A percentile compares a stretch with the other conserved stretches of the same genome.
phyloP scores from a whole-genome alignment of 2,888 invertebrate species.

The Zaprionus bogoriensis region DNA sequence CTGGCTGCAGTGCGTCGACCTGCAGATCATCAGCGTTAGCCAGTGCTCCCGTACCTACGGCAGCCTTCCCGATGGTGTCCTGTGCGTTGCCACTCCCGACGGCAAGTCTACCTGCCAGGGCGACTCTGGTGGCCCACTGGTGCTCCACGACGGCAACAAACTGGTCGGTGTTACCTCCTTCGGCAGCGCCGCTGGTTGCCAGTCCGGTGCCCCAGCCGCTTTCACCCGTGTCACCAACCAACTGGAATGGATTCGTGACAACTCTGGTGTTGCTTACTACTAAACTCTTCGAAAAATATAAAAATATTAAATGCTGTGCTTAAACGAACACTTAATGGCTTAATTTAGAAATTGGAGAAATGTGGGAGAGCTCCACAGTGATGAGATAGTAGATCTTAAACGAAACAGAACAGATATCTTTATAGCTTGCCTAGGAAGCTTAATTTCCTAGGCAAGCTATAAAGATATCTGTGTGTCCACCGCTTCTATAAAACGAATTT shows the following conservation, averaged over 20 bases:
- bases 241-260: slow-evolving; percentile 59
- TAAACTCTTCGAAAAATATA: neutral
- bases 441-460: too few relatives aligned
- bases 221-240: slow-evolving; percentile 56
- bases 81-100: slow-evolving; percentile 48
- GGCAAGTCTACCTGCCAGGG: slow-evolving; percentile 58
- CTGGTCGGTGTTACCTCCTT: slow-evolving; percentile 61
- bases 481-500: too few relatives aligned
- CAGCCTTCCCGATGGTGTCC: slow-evolving; percentile 44
- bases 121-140: slow-evolving; percentile 67
- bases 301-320: neutral
- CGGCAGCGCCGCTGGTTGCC: slow-evolving; percentile 38
- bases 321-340: neutral
- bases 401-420: too few relatives aligned
- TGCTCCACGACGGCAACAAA: slow-evolving; percentile 32
- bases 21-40: slow-evolving; percentile 79
- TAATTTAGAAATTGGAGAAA: neutral
- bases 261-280: slow-evolving; percentile 57
- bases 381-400: too few relatives aligned
- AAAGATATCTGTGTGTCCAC: too few relatives aligned
- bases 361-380: too few relatives aligned
- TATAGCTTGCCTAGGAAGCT: too few relatives aligned
- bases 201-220: slow-evolving; percentile 45
- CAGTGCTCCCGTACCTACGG: slow-evolving; percentile 81
- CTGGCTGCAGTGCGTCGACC: slow-evolving; percentile 77